Evolutionary conservation across 2,888 invertebrate species (phyloP), one percentile per base, ranked within the genome.

Genomic region (Caenorhabditis japonica): DNA sequence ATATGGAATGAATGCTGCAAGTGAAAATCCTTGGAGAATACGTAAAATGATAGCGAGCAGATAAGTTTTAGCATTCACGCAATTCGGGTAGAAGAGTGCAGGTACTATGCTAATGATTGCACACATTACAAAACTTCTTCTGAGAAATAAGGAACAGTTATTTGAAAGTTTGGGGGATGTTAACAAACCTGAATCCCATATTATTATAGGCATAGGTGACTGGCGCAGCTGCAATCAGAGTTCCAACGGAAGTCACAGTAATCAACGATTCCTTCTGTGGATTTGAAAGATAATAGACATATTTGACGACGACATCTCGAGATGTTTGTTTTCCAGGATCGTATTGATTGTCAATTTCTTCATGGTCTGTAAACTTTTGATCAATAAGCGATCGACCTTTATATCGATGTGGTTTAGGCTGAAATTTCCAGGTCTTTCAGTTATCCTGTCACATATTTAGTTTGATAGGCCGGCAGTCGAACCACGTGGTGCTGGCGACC

Each of bases 1-100:
- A 23, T 76, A 79, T 2, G 78, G 78, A 19, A 79, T 74, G 64
- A 76, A 74, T 10, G 72, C 71, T 13, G 78, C 76, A 17, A 79
- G 61, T 1, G 78, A 76, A 23, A 68, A 64, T 25, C 77, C 81
- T 77, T 81, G 79, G 23, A 81, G 62, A 12, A 79, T 73, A 19
- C 81, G 55, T 3, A 81, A 51, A 17, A 81, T 71, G 10, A 79
- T 75, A 1, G 75, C 76, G 3, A 81, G 55, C 13, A 75, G 53
- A 34, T 72, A 81, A 0, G 77, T 72, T 36, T 76, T 71, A 3
- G 76, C 74, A 33, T 75, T 75, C 23, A 73, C 76, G 17, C 71
- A 66, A n/a, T 69, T 59, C 3, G 80, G 80, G 23, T 77, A 66
- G 17, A 75, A 62, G 4, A 78, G n/a, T 0, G 78, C 73, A 0